These are phyloP conservation scores for Onthophagus sagittarius DNA, from an alignment of 2,888 invertebrate species.

Conservation along the genomic window DNA sequence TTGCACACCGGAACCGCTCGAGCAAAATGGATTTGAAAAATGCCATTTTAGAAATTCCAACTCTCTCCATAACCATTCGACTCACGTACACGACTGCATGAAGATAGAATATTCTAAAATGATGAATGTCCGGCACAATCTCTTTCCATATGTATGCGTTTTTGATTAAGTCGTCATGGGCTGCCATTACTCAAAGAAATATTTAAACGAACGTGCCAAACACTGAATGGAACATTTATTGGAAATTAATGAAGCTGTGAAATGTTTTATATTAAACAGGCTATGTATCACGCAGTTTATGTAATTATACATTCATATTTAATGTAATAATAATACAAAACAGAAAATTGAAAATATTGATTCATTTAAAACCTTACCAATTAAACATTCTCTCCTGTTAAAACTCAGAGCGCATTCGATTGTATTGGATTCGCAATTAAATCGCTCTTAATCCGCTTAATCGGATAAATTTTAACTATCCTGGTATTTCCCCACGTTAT, in stretches of 20 bases:
- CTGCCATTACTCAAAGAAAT: neutral
- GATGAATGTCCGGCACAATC: neutral
- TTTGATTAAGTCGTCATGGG: neutral
- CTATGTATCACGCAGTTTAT: too few relatives aligned
- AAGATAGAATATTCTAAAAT: neutral
- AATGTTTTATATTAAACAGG: too few relatives aligned
- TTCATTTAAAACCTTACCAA: neutral
- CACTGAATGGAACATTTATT: neutral
- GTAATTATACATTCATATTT: too few relatives aligned
- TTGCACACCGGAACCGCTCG: conserved; percentile 4
- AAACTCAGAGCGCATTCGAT: neutral
- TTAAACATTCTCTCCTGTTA: neutral
- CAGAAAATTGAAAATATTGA: neutral
- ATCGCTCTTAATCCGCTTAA: neutral
- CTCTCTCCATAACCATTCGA: neutral
- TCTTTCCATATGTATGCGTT: neutral
- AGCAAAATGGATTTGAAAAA: conserved; percentile 12
- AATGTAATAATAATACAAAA: neutral
- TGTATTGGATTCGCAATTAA: neutral
- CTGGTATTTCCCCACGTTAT: neutral
- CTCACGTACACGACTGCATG: neutral
- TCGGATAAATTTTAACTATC: neutral
- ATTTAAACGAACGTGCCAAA: neutral
- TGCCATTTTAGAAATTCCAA: conserved; percentile 6
- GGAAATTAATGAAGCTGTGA: too few relatives aligned